phyloP scores from a whole-genome alignment of 2,797 vertebrate species.

The Calcarius lapponicus region DNA sequence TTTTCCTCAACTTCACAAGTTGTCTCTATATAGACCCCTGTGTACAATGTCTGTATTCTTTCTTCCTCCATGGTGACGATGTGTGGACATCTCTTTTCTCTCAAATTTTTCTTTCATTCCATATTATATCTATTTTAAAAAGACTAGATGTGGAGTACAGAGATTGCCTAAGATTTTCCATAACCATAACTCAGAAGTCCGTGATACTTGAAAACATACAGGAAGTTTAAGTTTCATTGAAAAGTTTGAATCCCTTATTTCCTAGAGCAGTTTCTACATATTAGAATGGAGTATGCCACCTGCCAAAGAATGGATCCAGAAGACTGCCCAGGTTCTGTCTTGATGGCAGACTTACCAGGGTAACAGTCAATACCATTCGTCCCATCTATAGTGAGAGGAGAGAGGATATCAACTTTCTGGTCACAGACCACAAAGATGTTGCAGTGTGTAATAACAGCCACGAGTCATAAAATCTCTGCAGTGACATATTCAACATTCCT shows the following conservation, averaged over 20 bases:
- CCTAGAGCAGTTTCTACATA: not conserved
- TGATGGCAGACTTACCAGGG: not conserved
- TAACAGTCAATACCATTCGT: fast-evolving
- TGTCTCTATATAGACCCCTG: fast-evolving
- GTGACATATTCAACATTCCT: fast-evolving
- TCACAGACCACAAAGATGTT: not conserved
- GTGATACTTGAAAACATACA: not conserved
- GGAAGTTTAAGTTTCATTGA: not conserved
- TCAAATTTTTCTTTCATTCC: not conserved
- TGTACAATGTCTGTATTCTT: not conserved
- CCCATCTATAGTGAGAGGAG: not conserved
- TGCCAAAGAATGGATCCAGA: not conserved
- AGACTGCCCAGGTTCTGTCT: not conserved
- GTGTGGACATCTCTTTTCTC: not conserved
- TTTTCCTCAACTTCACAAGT: not conserved
- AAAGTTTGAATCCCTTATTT: not conserved
- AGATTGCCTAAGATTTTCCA: not conserved
- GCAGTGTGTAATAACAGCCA: not conserved
- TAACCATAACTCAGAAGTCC: not conserved
- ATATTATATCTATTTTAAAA: not conserved
- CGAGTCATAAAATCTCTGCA: not conserved
- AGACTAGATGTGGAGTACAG: not conserved
- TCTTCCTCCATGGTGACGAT: not conserved
- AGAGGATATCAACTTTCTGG: not conserved
- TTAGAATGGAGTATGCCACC: not conserved